phyloP scores from a whole-genome alignment of 2,797 vertebrate genomes.

The Arctocebus calabarensis region DNA sequence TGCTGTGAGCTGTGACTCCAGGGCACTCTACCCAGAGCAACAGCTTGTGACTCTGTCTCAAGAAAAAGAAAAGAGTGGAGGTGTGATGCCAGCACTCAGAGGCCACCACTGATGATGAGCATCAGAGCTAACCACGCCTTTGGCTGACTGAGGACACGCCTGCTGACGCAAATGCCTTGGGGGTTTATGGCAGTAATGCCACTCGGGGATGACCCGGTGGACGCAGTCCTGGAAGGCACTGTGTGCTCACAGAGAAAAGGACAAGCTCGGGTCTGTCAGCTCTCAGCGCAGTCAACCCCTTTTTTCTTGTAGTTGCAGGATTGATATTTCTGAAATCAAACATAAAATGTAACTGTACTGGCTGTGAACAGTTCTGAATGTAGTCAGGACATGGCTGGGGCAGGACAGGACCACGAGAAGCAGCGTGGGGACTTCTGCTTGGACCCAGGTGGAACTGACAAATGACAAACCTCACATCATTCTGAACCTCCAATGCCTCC shows the following conservation, averaged over 20 bases:
- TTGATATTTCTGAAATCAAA: neutral
- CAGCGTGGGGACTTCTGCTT: no score
- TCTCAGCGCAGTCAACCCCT: no score
- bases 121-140: neutral
- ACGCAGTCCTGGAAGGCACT: neutral
- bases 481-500: neutral
- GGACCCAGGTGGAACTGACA: neutral
- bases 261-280: neutral
- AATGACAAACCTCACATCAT: no score
- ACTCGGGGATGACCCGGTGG: fast-evolving
- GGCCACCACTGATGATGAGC: no score
- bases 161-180: neutral
- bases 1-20: no score
- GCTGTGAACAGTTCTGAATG: neutral
- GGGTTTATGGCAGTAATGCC: neutral
- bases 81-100: neutral
- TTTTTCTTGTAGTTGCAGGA: neutral
- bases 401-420: no score
- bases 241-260: neutral
- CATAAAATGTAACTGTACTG: neutral
- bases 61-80: neutral
- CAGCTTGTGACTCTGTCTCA: no score
- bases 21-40: no score
- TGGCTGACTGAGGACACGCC: no score
- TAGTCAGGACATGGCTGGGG: neutral